Percentiles rank a stretch among this genome's conserved stretches.
These are phyloP conservation scores for Chaetodon trifascialis DNA, from an alignment of 2,113 vertebrate species.

Conservation along the genomic window DNA sequence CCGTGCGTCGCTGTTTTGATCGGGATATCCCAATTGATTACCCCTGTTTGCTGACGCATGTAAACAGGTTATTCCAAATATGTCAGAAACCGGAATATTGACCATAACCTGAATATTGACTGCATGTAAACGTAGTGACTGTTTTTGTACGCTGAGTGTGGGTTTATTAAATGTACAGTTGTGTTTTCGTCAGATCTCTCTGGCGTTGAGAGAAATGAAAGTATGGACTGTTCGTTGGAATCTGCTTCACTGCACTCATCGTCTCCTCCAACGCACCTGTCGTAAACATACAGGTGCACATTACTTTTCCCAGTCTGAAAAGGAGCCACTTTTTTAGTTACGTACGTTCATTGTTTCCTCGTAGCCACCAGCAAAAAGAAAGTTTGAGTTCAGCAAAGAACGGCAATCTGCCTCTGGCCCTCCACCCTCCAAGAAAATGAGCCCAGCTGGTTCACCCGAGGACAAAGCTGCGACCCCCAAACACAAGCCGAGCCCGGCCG, in stretches of 20 bases:
- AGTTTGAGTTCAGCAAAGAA: slow-evolving; percentile 90
- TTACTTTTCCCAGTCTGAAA: too few relatives aligned
- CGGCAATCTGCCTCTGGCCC: slow-evolving; percentile 70
- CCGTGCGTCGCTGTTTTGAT: too few relatives aligned
- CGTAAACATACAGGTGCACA: neutral
- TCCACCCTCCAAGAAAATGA: slow-evolving; percentile 77
- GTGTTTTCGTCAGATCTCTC: neutral
- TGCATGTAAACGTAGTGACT: too few relatives aligned
- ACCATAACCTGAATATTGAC: too few relatives aligned
- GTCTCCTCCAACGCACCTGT: neutral
- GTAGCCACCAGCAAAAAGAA: slow-evolving; percentile 87
- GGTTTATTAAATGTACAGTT: neutral
- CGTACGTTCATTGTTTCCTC: neutral
- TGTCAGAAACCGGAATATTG: too few relatives aligned
- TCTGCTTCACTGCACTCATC: neutral
- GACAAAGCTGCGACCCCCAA: slow-evolving; percentile 72
- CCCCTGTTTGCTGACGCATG: too few relatives aligned
- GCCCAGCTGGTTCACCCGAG: slow-evolving; percentile 71
- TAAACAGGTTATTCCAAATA: too few relatives aligned
- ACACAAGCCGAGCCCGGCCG: slow-evolving; percentile 65
- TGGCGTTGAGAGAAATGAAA: neutral
- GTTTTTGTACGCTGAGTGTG: neutral
- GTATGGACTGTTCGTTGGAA: neutral
- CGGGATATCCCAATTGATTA: too few relatives aligned
- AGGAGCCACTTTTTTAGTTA: neutral